Conservation (phyloP, 2,113 vertebrate species). For the Penelope pileata region DNA sequence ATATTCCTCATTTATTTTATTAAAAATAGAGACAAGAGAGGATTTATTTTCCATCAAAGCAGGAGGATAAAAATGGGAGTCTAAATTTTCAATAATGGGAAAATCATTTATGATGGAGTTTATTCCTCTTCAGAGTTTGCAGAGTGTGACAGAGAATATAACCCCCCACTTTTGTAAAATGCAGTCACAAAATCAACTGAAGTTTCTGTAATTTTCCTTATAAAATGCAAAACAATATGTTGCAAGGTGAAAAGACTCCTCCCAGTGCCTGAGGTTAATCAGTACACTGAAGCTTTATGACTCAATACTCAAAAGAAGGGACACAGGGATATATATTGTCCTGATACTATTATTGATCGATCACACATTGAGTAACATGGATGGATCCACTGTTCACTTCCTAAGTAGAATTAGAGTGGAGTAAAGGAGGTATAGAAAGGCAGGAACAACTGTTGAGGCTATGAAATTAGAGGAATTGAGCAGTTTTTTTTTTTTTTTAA, state of each 20-base stretch:
- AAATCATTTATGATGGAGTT: not conserved
- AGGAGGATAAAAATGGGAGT: conserved; percentile 17
- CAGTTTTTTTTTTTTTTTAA: not conserved
- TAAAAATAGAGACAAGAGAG: conserved; percentile 25
- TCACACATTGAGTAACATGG: not conserved
- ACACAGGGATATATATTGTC: not conserved
- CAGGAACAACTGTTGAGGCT: not conserved
- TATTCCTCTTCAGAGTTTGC: not conserved
- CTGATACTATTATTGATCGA: not conserved
- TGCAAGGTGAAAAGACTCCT: not conserved
- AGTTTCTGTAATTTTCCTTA: not conserved
- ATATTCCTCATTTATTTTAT: conserved; percentile 64
- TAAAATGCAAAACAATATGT: not conserved
- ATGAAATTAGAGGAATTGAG: not conserved
- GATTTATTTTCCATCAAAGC: conserved; percentile 14
- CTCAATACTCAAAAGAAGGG: not conserved
- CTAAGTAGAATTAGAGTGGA: not conserved
- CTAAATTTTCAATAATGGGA: not conserved
- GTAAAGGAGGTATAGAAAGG: not conserved
- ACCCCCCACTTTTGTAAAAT: conserved; percentile 29
- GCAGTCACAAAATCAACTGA: conserved; percentile 16
- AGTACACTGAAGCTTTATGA: not conserved
- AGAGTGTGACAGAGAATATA: not conserved
- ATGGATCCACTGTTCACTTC: not conserved
- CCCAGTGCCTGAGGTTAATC: not conserved